These are phyloP conservation scores for Chromoteleia sp. DNA, from an alignment of 2,888 invertebrate genomes.

Conservation along the genomic window DNA sequence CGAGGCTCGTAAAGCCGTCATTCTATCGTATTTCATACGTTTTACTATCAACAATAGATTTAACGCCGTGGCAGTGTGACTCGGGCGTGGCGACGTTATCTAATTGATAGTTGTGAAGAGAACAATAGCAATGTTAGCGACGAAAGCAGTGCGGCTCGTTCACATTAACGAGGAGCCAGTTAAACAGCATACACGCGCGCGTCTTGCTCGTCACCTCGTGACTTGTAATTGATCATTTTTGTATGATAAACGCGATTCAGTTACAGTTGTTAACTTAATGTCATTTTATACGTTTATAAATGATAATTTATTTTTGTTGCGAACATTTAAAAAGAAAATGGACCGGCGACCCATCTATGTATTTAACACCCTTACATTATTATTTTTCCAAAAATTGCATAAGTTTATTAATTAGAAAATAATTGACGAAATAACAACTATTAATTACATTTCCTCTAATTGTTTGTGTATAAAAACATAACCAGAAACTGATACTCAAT, in stretches of 20 bases:
- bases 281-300: no score
- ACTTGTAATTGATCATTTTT: conserved; percentile 3
- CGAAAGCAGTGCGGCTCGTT: conserved; percentile 32
- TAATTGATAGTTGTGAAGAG: conserved; percentile 52
- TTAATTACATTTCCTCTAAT: no score
- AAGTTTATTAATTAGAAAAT: no score
- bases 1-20: conserved; percentile 40
- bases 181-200: conserved; percentile 1
- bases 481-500: no score
- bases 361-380: no score
- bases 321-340: no score
- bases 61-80: conserved; percentile 17
- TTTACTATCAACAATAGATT: conserved; percentile 42
- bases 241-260: neutral
- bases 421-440: no score
- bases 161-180: conserved; percentile 21
- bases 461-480: no score
- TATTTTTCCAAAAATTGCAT: no score
- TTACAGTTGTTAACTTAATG: neutral
- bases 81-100: conserved; percentile 48
- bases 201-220: conserved; percentile 8
- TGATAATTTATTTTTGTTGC: no score
- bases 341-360: no score
- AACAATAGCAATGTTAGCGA: conserved; percentile 46
- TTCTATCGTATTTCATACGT: conserved; percentile 30